Evolutionary conservation across 2,888 invertebrate genomes (phyloP).

Genomic region (Leucoptera coffeella): DNA sequence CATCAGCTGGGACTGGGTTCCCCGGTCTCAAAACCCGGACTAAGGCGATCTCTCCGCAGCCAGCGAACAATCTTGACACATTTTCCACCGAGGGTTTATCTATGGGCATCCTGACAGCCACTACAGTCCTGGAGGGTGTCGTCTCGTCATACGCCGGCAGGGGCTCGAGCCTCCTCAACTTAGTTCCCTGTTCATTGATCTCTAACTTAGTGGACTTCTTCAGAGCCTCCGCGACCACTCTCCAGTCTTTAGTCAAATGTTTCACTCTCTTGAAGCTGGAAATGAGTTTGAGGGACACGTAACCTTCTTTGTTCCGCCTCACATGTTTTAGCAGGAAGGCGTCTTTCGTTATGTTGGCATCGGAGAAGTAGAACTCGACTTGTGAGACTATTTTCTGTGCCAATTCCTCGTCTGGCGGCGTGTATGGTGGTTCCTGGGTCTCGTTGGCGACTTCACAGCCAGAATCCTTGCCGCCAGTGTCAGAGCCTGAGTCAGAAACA

Average conservation of each 20-base stretch:
- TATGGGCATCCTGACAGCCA: conserved; percentile 78
- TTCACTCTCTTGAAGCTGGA: conserved; percentile 94
- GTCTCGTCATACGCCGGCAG: conserved; percentile 89
- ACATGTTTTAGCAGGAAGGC: conserved; percentile 94
- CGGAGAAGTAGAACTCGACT: conserved; percentile 94
- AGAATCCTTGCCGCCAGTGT: conserved; percentile 61
- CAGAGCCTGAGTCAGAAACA: conserved; percentile 61
- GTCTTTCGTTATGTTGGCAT: conserved; percentile 91
- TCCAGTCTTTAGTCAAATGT: conserved; percentile 89
- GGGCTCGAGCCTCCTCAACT: conserved; percentile 77
- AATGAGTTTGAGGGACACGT: conserved; percentile 88
- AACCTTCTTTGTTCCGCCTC: conserved; percentile 90
- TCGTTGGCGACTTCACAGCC: conserved; percentile 59
- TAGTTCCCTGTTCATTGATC: conserved; percentile 87
- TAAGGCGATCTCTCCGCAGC: conserved; percentile 84
- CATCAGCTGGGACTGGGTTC: conserved; percentile 85
- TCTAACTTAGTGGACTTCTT: conserved; percentile 72
- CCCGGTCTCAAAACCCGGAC: conserved; percentile 85
- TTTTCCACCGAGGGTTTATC: conserved; percentile 83
- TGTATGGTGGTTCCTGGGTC: conserved; percentile 56
- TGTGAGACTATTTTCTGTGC: conserved; percentile 75
- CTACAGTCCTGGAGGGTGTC: conserved; percentile 84
- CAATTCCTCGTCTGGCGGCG: conserved; percentile 68
- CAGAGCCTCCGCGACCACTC: conserved; percentile 83
- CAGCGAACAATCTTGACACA: conserved; percentile 84